phyloP scores from a whole-genome alignment of 2,113 vertebrate genomes.

The Elanus axillaris region DNA sequence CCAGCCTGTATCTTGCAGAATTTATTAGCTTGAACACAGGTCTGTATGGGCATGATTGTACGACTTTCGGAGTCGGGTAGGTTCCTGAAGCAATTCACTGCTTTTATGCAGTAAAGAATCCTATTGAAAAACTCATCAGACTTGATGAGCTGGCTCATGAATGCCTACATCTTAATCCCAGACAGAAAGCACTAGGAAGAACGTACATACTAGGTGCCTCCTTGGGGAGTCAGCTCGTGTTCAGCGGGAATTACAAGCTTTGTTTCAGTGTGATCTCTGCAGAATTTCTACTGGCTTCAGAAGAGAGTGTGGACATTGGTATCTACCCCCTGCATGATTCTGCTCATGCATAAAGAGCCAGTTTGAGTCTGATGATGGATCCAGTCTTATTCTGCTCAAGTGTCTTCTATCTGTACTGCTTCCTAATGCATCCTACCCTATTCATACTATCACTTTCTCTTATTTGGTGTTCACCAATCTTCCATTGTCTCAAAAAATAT shows the following conservation, averaged over 20 bases:
- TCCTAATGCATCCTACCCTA: background rate
- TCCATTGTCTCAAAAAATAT: background rate
- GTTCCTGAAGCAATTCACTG: background rate
- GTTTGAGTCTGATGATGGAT: background rate
- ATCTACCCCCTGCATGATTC: background rate
- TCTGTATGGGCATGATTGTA: background rate
- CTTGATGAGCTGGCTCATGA: background rate
- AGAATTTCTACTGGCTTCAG: background rate
- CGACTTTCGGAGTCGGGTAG: background rate
- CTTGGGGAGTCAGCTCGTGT: background rate
- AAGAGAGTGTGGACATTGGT: background rate
- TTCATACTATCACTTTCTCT: background rate
- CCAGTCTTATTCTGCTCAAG: background rate
- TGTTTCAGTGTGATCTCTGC: background rate
- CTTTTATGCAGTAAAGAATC: background rate
- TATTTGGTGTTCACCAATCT: background rate
- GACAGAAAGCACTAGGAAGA: background rate
- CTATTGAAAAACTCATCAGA: background rate
- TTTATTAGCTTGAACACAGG: background rate
- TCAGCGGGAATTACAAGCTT: background rate
- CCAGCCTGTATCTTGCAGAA: background rate
- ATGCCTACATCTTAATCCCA: background rate
- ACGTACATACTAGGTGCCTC: background rate
- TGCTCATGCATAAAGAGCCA: background rate
- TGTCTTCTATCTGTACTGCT: background rate